Evolutionary conservation across 2,888 invertebrate species (phyloP).

Genomic region (Metacarcinus magister): DNA sequence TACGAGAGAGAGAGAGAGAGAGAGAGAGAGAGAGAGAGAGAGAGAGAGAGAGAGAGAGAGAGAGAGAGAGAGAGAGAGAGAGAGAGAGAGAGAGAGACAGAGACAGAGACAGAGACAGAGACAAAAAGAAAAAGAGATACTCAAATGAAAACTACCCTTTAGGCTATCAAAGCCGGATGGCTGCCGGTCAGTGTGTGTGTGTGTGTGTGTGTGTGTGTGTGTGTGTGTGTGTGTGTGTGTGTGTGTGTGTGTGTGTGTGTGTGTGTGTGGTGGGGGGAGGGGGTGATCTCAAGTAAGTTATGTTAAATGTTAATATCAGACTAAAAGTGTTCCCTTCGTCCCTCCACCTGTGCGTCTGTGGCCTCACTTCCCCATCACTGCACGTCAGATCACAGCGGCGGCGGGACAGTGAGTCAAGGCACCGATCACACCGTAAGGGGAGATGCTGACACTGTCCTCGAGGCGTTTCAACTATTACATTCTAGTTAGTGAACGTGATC

Average conservation of each 20-base stretch:
- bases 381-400: too few species aligned
- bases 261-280: neutral
- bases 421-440: too few species aligned
- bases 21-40: slow-evolving; percentile 31
- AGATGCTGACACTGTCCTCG: too few species aligned
- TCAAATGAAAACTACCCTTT: neutral
- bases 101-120: slow-evolving; percentile 30
- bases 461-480: too few species aligned
- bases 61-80: slow-evolving; percentile 17
- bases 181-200: neutral
- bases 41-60: slow-evolving; percentile 44
- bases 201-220: slow-evolving; percentile 35
- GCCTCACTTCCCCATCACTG: too few species aligned
- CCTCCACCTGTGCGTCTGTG: too few species aligned
- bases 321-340: too few species aligned
- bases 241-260: slow-evolving; percentile 9
- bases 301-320: too few species aligned
- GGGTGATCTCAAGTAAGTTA: too few species aligned
- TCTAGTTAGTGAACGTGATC: too few species aligned
- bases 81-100: neutral
- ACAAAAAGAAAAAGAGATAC: neutral
- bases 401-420: too few species aligned
- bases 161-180: neutral
- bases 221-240: neutral
- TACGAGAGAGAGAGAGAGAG: neutral